Base-by-base conservation (phyloP, 2,113 vertebrate species). In the Zosterops lateralis region DNA sequence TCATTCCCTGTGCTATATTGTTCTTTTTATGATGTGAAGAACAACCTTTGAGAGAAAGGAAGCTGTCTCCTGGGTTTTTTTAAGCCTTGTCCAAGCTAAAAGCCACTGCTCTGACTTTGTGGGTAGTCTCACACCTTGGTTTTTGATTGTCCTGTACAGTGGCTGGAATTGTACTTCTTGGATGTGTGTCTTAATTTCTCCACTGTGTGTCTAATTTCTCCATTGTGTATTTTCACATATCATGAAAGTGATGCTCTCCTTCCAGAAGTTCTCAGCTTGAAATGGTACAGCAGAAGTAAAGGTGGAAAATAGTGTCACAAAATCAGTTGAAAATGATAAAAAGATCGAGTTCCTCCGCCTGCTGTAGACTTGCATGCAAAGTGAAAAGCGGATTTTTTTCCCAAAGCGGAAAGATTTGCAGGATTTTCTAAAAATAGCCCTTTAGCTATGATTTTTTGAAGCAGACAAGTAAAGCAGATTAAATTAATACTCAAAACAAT, bases 361-460 rank as follows among this genome's bases (percentile, higher is more conserved):
- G 79, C 32, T 65, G 10, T 68, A 82, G 31, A 61, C 67, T 95
- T 96, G 51, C 51, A 86, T 17, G 31, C 32, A 65, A 85, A 84
- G 62, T 81, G 61, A 87, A 74, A 89, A 91, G 36, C 42, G 21
- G 1, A 17, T 0, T 8, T 16, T 14, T 87, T 81, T 26, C 70
- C 76, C 34, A 61, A 28, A 94, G 78, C 71, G 93, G 82, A 66
- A 79, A 81, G 87, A 78, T 80, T 53, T 86, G 28, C 58, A 68
- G 67, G 57, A 57, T 96, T 95, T 96, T 95, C 81, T 94, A 93
- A 90, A 92, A 82, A 57, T 86, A 56, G 16, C 85, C 22, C 20
- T 95, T 84, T 81, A 83, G 81, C 79, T 90, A 60, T 75, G 67
- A 45, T 81, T 96, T 96, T 95, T 42, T 87, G 91, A 97, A 96